phyloP scores from a whole-genome alignment of 2,888 invertebrate genomes.

The Drosophila aldrichi region DNA sequence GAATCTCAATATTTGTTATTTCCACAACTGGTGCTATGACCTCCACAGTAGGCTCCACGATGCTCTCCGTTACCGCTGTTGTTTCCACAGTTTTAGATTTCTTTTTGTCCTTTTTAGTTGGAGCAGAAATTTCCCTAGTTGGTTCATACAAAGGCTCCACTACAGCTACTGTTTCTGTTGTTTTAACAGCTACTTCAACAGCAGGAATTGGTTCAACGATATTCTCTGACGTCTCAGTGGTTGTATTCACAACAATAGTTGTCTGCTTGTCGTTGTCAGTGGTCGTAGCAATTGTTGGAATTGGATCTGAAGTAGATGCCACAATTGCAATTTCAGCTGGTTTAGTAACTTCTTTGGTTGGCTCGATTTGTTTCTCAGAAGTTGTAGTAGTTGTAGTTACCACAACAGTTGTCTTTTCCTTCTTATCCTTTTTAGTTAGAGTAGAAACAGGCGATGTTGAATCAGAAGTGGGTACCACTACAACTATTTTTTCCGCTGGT shows the following conservation, averaged over 20 bases:
- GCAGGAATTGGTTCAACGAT: background rate
- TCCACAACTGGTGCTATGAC: constrained; percentile 7
- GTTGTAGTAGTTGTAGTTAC: constrained; percentile 8
- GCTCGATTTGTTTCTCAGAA: background rate
- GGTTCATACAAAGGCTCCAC: background rate
- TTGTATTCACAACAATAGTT: constrained; percentile 27
- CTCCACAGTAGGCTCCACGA: constrained; percentile 24
- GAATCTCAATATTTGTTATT: background rate
- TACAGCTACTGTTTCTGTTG: background rate
- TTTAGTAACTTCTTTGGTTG: background rate
- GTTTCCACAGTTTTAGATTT: constrained; percentile 18
- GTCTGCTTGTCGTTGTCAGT: constrained; percentile 24
- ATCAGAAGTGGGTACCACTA: background rate
- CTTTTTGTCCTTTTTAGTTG: background rate
- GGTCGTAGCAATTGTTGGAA: background rate
- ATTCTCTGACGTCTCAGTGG: background rate
- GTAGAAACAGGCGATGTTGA: background rate
- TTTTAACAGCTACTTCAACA: constrained; percentile 3
- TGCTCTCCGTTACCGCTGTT: constrained; percentile 9
- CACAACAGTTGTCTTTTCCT: constrained; percentile 14
- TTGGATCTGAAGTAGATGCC: background rate
- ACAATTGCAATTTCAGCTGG: background rate
- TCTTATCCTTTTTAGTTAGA: constrained; percentile 22
- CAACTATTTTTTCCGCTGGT: background rate
- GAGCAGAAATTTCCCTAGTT: background rate